phyloP scores from a whole-genome alignment of 53 echinoderm and acorn worm genomes.

The Luidia sarsii region DNA sequence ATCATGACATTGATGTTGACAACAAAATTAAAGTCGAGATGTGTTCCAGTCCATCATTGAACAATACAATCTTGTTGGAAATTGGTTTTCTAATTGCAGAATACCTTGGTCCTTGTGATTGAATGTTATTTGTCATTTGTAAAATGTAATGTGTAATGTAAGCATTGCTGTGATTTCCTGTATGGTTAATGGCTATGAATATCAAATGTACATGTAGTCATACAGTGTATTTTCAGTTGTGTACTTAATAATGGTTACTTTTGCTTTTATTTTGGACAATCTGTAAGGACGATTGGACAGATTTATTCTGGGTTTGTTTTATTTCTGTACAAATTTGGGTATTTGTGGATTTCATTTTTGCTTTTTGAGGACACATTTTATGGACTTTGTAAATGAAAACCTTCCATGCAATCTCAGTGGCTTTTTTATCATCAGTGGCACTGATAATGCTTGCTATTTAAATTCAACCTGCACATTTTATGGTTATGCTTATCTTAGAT shows the following conservation, averaged over 20 bases:
- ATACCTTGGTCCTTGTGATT: too few relatives aligned
- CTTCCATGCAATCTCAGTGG: not conserved
- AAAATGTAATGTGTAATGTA: too few relatives aligned
- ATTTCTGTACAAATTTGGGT: slow-evolving; percentile 34
- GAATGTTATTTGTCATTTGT: too few relatives aligned
- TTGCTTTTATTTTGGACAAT: slow-evolving; percentile 25
- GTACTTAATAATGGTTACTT: not conserved
- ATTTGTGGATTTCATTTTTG: not conserved
- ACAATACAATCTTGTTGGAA: too few relatives aligned
- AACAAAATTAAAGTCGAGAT: too few relatives aligned
- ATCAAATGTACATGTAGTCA: too few relatives aligned
- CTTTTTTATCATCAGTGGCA: slow-evolving; percentile 2
- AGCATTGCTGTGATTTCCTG: too few relatives aligned
- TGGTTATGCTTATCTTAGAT: not conserved
- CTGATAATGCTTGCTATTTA: slow-evolving; percentile 1
- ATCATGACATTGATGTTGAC: too few relatives aligned
- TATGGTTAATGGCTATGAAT: too few relatives aligned
- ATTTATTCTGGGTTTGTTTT: slow-evolving; percentile 6
- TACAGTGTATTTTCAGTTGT: too few relatives aligned
- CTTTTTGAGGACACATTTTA: not conserved
- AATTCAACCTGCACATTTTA: not conserved
- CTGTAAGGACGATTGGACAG: not conserved
- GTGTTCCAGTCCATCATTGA: too few relatives aligned
- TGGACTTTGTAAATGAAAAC: not conserved
- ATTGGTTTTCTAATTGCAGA: too few relatives aligned